Conservation (phyloP, 2,797 vertebrate species). For the Lepilemur septentrionalis region DNA sequence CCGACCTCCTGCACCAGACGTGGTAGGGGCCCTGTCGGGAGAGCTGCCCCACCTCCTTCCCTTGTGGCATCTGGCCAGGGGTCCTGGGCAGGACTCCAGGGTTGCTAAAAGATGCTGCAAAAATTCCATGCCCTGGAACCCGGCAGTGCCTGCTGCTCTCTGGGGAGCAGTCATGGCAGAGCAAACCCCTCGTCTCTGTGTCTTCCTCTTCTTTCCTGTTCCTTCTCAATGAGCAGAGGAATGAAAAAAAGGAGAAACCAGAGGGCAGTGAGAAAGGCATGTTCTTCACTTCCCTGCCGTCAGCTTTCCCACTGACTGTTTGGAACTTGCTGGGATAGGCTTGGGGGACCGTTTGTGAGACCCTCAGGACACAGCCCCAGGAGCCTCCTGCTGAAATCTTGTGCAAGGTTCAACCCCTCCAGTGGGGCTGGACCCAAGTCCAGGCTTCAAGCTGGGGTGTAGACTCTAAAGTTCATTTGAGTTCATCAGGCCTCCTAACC, state of each 20-base stretch:
- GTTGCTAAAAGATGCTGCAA: not conserved
- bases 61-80: not conserved
- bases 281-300: not conserved
- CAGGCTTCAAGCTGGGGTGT: not conserved
- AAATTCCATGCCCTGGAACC: not conserved
- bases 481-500: not conserved
- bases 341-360: not conserved
- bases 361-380: not conserved
- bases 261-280: not conserved
- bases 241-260: not conserved
- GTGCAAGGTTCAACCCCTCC: not conserved
- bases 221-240: not conserved
- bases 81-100: not conserved
- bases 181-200: not conserved
- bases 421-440: not conserved
- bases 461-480: not conserved
- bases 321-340: not conserved
- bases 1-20: constrained; percentile 79
- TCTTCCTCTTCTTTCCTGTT: not conserved
- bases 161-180: not conserved
- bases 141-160: not conserved
- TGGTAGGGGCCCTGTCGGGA: constrained; percentile 83
- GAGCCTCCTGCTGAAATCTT: not conserved
- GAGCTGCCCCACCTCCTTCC: not conserved
- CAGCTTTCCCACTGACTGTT: not conserved